phyloP scores from a whole-genome alignment of 2,888 invertebrate genomes.

The Cataglyphis livida region DNA sequence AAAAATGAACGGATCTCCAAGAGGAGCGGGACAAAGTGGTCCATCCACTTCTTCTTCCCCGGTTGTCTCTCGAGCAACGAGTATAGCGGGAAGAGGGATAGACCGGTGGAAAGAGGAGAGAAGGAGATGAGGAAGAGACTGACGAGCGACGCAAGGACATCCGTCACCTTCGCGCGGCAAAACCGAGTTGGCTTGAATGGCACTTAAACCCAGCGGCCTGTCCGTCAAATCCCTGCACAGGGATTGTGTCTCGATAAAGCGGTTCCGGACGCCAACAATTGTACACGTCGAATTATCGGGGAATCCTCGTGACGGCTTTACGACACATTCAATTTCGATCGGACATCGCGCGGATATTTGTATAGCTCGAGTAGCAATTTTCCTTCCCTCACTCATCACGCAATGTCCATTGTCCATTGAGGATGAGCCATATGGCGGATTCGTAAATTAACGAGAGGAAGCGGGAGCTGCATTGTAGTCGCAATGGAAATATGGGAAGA shows the following conservation, averaged over 20 bases:
- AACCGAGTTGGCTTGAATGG: constrained; percentile 77
- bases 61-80: constrained; percentile 59
- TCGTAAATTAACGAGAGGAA: constrained; percentile 33
- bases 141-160: constrained; percentile 74
- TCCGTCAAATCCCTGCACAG: constrained; percentile 64
- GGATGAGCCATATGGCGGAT: constrained; percentile 35
- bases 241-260: constrained; percentile 53
- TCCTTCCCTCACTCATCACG: constrained; percentile 30
- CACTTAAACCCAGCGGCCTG: constrained; percentile 64
- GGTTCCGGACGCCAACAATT: constrained; percentile 72
- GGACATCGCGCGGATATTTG: constrained; percentile 36
- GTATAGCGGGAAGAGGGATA: background rate
- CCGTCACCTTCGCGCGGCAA: constrained; percentile 80
- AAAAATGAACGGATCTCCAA: constrained; percentile 48
- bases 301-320: constrained; percentile 19
- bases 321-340: constrained; percentile 49
- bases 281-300: constrained; percentile 48
- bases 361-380: constrained; percentile 37
- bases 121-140: constrained; percentile 65
- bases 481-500: background rate
- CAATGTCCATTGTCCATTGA: constrained; percentile 1
- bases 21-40: constrained; percentile 83
- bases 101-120: background rate
- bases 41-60: constrained; percentile 80
- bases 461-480: background rate